These are phyloP conservation scores for Pseudanteris insignis DNA, from an alignment of 2,888 invertebrate genomes.

Conservation along the genomic window DNA sequence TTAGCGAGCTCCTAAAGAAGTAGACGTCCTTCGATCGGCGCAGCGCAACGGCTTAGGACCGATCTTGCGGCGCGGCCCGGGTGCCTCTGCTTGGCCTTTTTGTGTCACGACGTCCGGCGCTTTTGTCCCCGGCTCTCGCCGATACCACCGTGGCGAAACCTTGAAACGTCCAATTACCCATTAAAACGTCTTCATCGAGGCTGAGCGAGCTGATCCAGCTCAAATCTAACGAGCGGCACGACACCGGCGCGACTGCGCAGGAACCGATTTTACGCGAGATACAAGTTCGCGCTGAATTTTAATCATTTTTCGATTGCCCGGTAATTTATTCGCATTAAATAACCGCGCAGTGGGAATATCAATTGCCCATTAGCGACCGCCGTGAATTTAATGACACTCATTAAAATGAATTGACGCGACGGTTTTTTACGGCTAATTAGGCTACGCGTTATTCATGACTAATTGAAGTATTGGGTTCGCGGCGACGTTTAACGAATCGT, in stretches of 20 bases:
- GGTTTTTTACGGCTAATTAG: too few species aligned
- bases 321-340: conserved; percentile 28
- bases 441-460: too few species aligned
- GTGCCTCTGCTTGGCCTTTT: conserved; percentile 18
- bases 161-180: conserved; percentile 48
- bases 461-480: too few species aligned
- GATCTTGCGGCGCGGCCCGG: conserved; percentile 31
- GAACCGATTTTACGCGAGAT: conserved; percentile 17
- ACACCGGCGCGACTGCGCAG: conserved; percentile 7
- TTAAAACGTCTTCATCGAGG: conserved; percentile 40
- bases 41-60: conserved; percentile 42
- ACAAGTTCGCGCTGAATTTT: background rate
- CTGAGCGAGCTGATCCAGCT: conserved; percentile 3
- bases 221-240: background rate
- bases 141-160: conserved; percentile 42
- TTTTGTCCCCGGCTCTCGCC: conserved; percentile 21
- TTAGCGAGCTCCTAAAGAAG: conserved; percentile 58
- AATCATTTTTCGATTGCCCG: too few species aligned
- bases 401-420: too few species aligned
- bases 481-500: too few species aligned
- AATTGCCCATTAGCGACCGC: too few species aligned
- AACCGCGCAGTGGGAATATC: conserved; percentile 29
- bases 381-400: too few species aligned
- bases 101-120: conserved; percentile 22
- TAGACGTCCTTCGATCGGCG: conserved; percentile 59